Conservation (phyloP, 2,888 invertebrate genomes). For the Drosophila limbata region DNA sequence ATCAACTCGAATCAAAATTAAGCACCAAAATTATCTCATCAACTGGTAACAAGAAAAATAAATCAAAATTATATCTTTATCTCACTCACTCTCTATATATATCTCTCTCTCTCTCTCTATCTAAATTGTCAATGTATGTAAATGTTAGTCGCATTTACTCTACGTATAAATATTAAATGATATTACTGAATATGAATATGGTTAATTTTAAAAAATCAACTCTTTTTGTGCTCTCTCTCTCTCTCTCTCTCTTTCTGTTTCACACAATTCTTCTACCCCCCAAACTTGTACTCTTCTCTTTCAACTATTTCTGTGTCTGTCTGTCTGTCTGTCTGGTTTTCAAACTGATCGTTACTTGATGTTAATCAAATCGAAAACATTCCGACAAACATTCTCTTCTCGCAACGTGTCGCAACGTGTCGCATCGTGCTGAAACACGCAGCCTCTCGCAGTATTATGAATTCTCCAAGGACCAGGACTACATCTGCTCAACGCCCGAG, state of each 20-base stretch:
- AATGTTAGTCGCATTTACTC: slow-evolving; percentile 64
- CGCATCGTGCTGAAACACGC: slow-evolving; percentile 16
- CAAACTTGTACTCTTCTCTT: slow-evolving; percentile 18
- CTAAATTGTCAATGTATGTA: slow-evolving; percentile 68
- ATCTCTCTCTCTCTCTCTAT: slow-evolving; percentile 20
- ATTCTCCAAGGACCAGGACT: slow-evolving; percentile 96
- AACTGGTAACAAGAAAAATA: slow-evolving; percentile 15
- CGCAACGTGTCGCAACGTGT: background rate
- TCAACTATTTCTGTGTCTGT: slow-evolving; percentile 25
- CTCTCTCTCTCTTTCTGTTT: slow-evolving; percentile 39
- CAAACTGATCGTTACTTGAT: slow-evolving; percentile 30
- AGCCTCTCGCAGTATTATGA: slow-evolving; percentile 94
- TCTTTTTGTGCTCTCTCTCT: slow-evolving; percentile 64
- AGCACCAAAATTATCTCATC: slow-evolving; percentile 37
- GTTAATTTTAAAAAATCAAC: slow-evolving; percentile 38
- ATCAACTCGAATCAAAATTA: slow-evolving; percentile 22
- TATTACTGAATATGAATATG: slow-evolving; percentile 34
- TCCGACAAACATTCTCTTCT: slow-evolving; percentile 42
- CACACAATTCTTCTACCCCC: slow-evolving; percentile 38
- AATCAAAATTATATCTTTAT: slow-evolving; percentile 14
- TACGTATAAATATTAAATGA: slow-evolving; percentile 48
- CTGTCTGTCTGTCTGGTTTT: slow-evolving; percentile 26
- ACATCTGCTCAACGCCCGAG: slow-evolving; percentile 97
- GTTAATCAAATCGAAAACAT: slow-evolving; percentile 34
- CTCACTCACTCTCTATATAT: slow-evolving; percentile 3